A percentile compares a stretch with the other conserved stretches of the same genome.
phyloP scores from a whole-genome alignment of 2,888 invertebrate genomes.

The Morpho deidamia region DNA sequence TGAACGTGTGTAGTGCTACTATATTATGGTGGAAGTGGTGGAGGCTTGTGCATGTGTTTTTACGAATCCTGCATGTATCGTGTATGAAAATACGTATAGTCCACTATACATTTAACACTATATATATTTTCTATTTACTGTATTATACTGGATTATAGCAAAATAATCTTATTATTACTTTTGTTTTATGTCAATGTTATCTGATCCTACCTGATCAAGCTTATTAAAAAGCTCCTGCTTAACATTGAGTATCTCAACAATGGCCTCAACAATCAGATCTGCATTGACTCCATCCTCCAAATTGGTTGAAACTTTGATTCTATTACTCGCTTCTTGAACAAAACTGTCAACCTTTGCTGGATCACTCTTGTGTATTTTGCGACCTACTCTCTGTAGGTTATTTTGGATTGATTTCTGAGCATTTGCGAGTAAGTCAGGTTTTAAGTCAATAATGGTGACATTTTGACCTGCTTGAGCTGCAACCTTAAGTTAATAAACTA shows the following conservation, averaged over 20 bases:
- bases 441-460: slow-evolving; percentile 89
- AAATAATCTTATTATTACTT: too few relatives aligned
- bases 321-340: slow-evolving; percentile 78
- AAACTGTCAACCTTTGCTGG: slow-evolving; percentile 81
- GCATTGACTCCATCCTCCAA: slow-evolving; percentile 80
- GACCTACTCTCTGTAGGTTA: slow-evolving; percentile 86
- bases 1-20: too few relatives aligned
- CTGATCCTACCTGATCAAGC: slow-evolving; percentile 81
- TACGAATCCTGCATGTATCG: too few relatives aligned
- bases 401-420: slow-evolving; percentile 83
- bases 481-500: slow-evolving; percentile 72
- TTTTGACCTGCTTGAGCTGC: slow-evolving; percentile 90
- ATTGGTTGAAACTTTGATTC: slow-evolving; percentile 77
- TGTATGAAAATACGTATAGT: too few relatives aligned
- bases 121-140: too few relatives aligned
- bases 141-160: too few relatives aligned
- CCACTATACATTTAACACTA: too few relatives aligned
- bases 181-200: too few relatives aligned
- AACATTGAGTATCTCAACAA: slow-evolving; percentile 88
- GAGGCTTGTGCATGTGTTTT: too few relatives aligned
- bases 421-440: slow-evolving; percentile 83
- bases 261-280: slow-evolving; percentile 92
- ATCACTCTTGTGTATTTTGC: slow-evolving; percentile 86
- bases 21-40: too few relatives aligned
- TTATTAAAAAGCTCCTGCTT: slow-evolving; percentile 87